Evolutionary conservation across 2,888 invertebrate genomes (phyloP).

Genomic region (Philopedon plagiatum): DNA sequence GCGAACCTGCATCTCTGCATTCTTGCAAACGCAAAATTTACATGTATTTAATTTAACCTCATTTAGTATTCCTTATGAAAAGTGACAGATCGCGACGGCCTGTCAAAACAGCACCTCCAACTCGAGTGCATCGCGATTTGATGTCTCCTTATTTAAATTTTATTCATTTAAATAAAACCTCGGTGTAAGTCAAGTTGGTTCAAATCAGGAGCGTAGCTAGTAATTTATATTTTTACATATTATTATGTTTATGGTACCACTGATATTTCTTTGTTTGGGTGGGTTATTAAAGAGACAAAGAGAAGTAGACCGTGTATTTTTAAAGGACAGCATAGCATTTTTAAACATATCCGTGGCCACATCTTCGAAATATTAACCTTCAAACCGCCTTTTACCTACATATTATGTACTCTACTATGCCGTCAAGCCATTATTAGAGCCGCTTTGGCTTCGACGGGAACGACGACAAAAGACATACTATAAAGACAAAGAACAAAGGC

Average conservation of each 20-base stretch:
- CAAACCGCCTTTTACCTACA: constrained; percentile 35
- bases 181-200: too few relatives aligned
- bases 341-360: too few relatives aligned
- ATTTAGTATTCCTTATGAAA: constrained; percentile 47
- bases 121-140: constrained; percentile 17
- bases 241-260: too few relatives aligned
- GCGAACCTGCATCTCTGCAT: constrained; percentile 38
- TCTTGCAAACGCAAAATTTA: constrained; percentile 47
- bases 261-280: too few relatives aligned
- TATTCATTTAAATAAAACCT: constrained; percentile 2
- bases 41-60: constrained; percentile 49
- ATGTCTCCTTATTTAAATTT: constrained; percentile 18
- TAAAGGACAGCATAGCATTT: too few relatives aligned
- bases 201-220: too few relatives aligned
- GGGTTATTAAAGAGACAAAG: too few relatives aligned
- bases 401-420: constrained; percentile 31
- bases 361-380: constrained; percentile 26
- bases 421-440: constrained; percentile 42
- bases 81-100: constrained; percentile 47
- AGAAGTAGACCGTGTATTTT: too few relatives aligned
- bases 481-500: constrained; percentile 42
- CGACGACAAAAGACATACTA: constrained; percentile 36
- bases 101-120: constrained; percentile 46
- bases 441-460: constrained; percentile 37
- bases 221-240: too few relatives aligned